phyloP scores from a whole-genome alignment of 2,113 vertebrate species.

The Apeltes quadracus region DNA sequence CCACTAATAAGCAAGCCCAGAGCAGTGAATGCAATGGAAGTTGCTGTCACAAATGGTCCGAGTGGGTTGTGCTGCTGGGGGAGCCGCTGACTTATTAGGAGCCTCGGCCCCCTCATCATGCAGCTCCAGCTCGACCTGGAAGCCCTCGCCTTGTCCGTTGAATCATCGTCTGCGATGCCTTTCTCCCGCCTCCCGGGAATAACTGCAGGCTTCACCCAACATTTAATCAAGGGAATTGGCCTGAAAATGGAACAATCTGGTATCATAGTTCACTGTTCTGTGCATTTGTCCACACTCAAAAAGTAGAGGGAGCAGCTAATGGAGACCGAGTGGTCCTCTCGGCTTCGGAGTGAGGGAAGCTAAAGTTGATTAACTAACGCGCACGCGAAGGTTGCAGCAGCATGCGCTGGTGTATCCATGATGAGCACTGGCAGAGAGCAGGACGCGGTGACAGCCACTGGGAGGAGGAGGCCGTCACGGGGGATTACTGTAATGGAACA shows the following conservation, averaged over 20 bases:
- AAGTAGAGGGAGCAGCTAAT: conserved; percentile 42
- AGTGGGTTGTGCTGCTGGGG: conserved; percentile 14
- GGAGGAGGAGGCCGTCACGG: conserved; percentile 21
- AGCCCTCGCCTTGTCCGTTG: conserved; percentile 40
- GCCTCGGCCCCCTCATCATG: conserved; percentile 39
- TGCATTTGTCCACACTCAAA: conserved; percentile 57
- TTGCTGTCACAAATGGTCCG: conserved; percentile 35
- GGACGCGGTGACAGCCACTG: conserved; percentile 29
- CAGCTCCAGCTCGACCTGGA: conserved; percentile 45
- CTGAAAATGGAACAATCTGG: conserved; percentile 58
- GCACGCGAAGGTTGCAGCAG: conserved; percentile 5
- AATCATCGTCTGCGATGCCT: conserved; percentile 28
- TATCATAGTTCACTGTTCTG: conserved; percentile 49
- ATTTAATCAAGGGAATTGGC: conserved; percentile 65
- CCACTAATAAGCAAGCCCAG: conserved; percentile 32
- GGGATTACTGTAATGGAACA: conserved; percentile 46
- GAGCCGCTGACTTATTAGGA: conserved; percentile 39
- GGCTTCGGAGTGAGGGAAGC: conserved; percentile 34
- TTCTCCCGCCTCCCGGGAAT: background rate
- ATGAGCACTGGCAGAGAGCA: conserved; percentile 36
- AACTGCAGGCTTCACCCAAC: conserved; percentile 50
- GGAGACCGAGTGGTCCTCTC: conserved; percentile 38
- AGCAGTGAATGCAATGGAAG: conserved; percentile 27
- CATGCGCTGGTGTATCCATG: conserved; percentile 11
- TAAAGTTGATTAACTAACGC: conserved; percentile 47